Conservation (phyloP, 2,888 invertebrate species). For the Leptarthrus brevirostris region DNA sequence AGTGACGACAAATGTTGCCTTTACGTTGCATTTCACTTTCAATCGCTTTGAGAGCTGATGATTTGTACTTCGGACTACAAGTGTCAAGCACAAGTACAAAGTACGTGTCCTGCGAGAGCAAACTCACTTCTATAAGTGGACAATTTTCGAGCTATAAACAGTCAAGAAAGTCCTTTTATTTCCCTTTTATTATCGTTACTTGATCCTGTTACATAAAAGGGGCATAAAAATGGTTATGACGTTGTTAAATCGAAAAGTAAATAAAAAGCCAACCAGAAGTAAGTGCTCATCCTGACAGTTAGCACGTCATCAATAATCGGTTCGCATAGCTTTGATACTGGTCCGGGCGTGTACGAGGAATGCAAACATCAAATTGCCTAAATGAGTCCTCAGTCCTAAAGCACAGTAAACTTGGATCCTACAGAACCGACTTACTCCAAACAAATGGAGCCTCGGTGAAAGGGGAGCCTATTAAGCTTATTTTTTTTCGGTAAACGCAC, state of each 20-base stretch:
- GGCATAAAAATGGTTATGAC: conserved; percentile 48
- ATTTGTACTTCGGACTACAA: neutral
- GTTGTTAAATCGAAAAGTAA: conserved; percentile 50
- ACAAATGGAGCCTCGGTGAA: conserved; percentile 19
- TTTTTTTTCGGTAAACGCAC: conserved; percentile 27
- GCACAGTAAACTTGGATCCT: neutral
- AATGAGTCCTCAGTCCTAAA: conserved; percentile 3
- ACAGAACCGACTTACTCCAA: conserved; percentile 23
- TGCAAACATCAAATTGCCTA: conserved; percentile 48
- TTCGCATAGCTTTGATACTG: conserved; percentile 26
- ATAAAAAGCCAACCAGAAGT: conserved; percentile 43
- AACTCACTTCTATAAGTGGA: conserved; percentile 32
- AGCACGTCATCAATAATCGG: conserved; percentile 48
- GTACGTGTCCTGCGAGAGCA: neutral
- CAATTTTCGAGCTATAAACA: conserved; percentile 47
- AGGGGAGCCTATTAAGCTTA: conserved; percentile 43
- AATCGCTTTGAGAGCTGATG: neutral
- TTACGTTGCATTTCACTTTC: neutral
- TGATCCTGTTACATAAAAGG: conserved; percentile 45
- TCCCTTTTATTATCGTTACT: conserved; percentile 45
- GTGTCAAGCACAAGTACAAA: neutral
- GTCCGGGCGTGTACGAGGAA: neutral
- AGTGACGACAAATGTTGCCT: too few species aligned
- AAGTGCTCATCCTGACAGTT: conserved; percentile 43
- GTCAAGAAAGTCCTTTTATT: conserved; percentile 40